Evolutionary conservation across 2,888 invertebrate species (phyloP), one percentile per base, ranked within the genome.

Genomic region (Pelosia muscerda): DNA sequence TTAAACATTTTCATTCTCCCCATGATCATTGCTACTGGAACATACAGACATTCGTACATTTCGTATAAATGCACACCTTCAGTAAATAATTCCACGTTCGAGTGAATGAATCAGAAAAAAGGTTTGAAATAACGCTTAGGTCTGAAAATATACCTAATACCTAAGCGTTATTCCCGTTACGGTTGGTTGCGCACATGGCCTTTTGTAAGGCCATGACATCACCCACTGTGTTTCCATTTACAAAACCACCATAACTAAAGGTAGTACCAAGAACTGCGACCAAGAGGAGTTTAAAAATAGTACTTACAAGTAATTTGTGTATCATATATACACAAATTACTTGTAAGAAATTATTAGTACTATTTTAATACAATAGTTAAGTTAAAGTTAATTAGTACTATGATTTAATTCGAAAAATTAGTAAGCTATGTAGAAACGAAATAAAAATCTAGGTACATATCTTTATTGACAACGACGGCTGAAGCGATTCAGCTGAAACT

Each of bases 151-250:
- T 78, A 83, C 81, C 81, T 84, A 83, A 81, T 75, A 77, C 68
- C 78, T n/a, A n/a, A n/a, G 75, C 82, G 81, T 76, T n/a, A n/a
- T n/a, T n/a, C 82, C 81, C 77, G 83, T 73, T 82, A 86, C 84
- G 90, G 87, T 86, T 81, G 80, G 82, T 65, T 83, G 81, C 82
- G 83, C 88, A 88, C 84, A 85, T 88, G 90, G 88, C 83, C 80
- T 84, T 78, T 81, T 73, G 66, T 64, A 74, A 77, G 73, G 77
- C 83, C 86, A 85, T 91, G 90, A 90, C 86, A 88, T 88, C 89
- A 88, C 79, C 82, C 77, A 81, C 81, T 83, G 81, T 82, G 86
- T 74, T 78, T 75, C 73, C 80, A 85, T 88, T 86, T 85, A 84
- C 80, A 81, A 75, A 74, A 72, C 72, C 78, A 80, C 79, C 71